Base-by-base conservation (phyloP, 2,797 vertebrate genomes). In the Myotis findleyi region DNA sequence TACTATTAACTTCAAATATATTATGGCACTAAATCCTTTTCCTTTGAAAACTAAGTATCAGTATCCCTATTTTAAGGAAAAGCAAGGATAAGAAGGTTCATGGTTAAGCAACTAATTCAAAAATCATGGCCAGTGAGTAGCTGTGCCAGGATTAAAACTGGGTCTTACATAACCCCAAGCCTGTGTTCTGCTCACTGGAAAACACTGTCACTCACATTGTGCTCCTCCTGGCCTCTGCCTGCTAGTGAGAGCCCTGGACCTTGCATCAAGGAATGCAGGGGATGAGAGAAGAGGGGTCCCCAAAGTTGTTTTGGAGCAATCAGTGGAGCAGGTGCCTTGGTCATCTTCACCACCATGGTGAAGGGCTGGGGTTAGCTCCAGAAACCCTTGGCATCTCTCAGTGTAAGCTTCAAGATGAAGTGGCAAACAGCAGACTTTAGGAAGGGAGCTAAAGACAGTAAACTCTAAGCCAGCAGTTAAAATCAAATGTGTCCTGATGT, bases 401-500 rank as follows among this genome's bases (percentile, higher is more conserved):
- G n/a, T 30, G 2, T 16, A 62, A 38, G 36, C 66, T 95, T 84
- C 30, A 0, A 64, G 12, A 53, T 41, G 27, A 92, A 77, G 44
- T 14, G 23, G 11, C 38, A 36, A 75, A 55, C 8, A 44, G 25
- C 44, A 49, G 18, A n/a, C 51, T 91, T 53, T 86, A 38, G 13
- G 47, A 73, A 85, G 6, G 53, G 38, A 83, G 47, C 27, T 62
- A 73, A 82, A 88, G 38, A 25, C 73, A 91, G 23, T 64, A 75
- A 96, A 84, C 21, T 44, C 53, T 20, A 93, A 82, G 62, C 51
- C 57, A 57, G 75, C 41, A 95, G 47, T 72, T 72, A 94, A 96
- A 96, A 21, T 82, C 68, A 83, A 93, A 49, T 89, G 71, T 93
- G 57, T 62, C 96, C 93, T 91, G 91, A 91, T 89, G 71, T 84